Percentiles rank a stretch among this genome's conserved stretches.
Conservation (phyloP, 2,888 invertebrate genomes). For the Macrophya alboannulata region DNA sequence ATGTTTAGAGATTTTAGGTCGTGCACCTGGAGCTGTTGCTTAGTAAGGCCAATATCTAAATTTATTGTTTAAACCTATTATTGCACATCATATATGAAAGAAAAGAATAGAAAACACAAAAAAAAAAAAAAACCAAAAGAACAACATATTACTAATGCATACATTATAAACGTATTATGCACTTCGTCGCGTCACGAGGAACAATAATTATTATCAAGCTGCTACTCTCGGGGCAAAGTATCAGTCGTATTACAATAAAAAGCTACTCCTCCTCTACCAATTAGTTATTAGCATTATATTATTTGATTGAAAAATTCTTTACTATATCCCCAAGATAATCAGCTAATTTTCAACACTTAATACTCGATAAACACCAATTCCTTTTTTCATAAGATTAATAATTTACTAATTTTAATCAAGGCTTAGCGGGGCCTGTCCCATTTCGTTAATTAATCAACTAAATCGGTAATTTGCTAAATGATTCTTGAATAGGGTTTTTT, state of each 20-base stretch:
- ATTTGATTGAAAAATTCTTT: slow-evolving; percentile 12
- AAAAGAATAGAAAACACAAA: not conserved
- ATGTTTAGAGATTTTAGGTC: slow-evolving; percentile 27
- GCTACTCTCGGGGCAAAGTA: slow-evolving; percentile 60
- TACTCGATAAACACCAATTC: slow-evolving; percentile 18
- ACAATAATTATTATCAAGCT: slow-evolving; percentile 62
- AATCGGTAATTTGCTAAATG: not conserved
- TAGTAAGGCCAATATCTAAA: slow-evolving; percentile 67
- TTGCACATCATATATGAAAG: slow-evolving; percentile 61
- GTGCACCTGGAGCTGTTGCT: slow-evolving; percentile 62
- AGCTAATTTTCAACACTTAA: not conserved
- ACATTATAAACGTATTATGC: slow-evolving; percentile 58
- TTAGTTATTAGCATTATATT: not conserved
- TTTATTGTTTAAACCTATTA: slow-evolving; percentile 63
- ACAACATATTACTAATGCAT: slow-evolving; percentile 53
- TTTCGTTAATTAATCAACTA: slow-evolving; percentile 3
- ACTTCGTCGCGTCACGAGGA: slow-evolving; percentile 63
- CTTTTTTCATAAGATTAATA: slow-evolving; percentile 3
- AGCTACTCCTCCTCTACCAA: not conserved
- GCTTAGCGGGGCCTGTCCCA: slow-evolving; percentile 26
- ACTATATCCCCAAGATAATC: not conserved
- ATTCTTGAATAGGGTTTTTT: not conserved
- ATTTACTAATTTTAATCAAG: slow-evolving; percentile 28
- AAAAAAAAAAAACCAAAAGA: not conserved
- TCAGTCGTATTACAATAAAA: slow-evolving; percentile 31